These are phyloP conservation scores for Euplexia lucipara DNA, from an alignment of 2,888 invertebrate species.

Conservation along the genomic window DNA sequence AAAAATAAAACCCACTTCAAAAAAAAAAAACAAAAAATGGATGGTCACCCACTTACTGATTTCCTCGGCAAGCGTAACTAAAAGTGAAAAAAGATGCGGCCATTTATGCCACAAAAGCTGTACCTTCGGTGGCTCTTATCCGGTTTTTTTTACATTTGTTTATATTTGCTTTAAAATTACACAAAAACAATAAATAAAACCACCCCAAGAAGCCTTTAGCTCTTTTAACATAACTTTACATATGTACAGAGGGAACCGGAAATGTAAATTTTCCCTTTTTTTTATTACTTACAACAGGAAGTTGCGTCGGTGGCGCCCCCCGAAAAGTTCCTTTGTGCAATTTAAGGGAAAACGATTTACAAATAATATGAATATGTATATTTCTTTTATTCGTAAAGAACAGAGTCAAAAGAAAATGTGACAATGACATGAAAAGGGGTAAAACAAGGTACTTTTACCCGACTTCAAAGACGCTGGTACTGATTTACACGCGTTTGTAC, in stretches of 20 bases:
- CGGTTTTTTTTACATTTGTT: not conserved
- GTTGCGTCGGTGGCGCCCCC: slow-evolving; percentile 39
- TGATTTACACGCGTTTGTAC: no score
- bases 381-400: slow-evolving; percentile 7
- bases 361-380: slow-evolving; percentile 56
- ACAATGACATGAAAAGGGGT: slow-evolving; percentile 1
- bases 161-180: not conserved
- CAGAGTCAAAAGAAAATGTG: slow-evolving; percentile 28
- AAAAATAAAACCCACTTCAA: no score
- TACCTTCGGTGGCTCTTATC: no score
- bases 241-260: slow-evolving; percentile 32
- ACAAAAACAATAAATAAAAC: slow-evolving; percentile 4
- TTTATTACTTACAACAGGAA: slow-evolving; percentile 57
- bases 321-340: slow-evolving; percentile 35
- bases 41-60: no score
- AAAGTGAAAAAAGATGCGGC: not conserved
- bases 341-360: slow-evolving; percentile 31
- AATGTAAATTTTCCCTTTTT: slow-evolving; percentile 61
- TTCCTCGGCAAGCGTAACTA: no score
- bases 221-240: slow-evolving; percentile 42
- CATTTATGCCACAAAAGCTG: no score
- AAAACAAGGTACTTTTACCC: no score
- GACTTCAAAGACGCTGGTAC: no score
- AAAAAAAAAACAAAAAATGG: no score
- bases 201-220: not conserved